Base-by-base conservation (phyloP, 2,113 vertebrate species). In the Callorhinus ursinus region DNA sequence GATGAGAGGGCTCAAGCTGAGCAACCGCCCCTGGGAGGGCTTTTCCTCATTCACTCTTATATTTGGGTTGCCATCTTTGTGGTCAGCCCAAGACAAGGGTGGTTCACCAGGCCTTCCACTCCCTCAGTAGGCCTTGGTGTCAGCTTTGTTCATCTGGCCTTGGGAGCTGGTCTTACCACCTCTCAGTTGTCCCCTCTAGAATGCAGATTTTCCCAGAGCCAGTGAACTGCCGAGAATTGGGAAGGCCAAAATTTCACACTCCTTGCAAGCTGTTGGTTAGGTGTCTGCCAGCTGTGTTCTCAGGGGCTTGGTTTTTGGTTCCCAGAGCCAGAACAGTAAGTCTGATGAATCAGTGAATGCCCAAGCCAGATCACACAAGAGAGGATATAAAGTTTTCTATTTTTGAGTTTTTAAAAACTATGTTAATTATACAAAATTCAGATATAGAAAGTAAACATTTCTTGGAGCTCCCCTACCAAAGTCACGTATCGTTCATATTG, bases 391-490 rank as follows among this genome's bases (percentile, higher is more conserved):
- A 14, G 57, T 26, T 74, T 61, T 72, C 49, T 93, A 10, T 72
- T 87, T 93, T 82, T 80, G 39, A 85, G 1, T 89, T 77, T 82
- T 95, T 55, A 46, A 49, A 21, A 21, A 33, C 80, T 59, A 7
- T 12, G 18, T 87, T 87, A 21, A 57, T 55, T 57, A 8, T 46
- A 82, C 14, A 39, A 24, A 69, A 51, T 36, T 84, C 74, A 92
- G 26, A 89, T 24, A 15, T 26, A 16, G 86, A 90, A 63, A 93
- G 63, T 81, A 81, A 72, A 72, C n/a, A 55, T 74, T 57, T 53
- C 6, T 42, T 31, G 5, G 33, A 55, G n/a, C 61, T 79, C 11
- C 46, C 21, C 10, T 57, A 16, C 77, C 53, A 28, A 10, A 80
- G 39, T 93, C 67, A 46, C 3, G 22, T 57, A 7, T 57, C 9